Conservation (phyloP, 2,797 vertebrate genomes). For the Sebastes nivosus region DNA sequence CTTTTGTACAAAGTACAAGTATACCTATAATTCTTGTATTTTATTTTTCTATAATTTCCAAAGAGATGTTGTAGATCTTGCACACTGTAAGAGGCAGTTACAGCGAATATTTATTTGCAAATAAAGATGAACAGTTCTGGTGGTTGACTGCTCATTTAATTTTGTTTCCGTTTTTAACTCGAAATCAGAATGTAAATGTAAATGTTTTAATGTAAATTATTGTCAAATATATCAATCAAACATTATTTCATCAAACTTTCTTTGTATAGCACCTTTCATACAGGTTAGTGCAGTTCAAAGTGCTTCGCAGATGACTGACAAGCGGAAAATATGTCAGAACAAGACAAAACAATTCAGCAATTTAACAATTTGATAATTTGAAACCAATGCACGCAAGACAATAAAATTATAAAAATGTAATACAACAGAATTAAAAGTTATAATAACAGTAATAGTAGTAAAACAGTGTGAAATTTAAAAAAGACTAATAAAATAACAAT, state of each 20-base stretch:
- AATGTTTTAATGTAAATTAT: background rate
- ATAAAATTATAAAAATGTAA: accelerated
- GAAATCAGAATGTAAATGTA: background rate
- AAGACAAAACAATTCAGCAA: accelerated
- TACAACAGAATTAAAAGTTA: too few relatives aligned
- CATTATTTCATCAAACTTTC: too few relatives aligned
- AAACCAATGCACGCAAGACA: too few relatives aligned
- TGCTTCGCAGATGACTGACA: too few relatives aligned
- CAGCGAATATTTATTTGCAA: conserved; percentile 95
- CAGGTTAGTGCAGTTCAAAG: too few relatives aligned
- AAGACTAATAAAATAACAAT: background rate
- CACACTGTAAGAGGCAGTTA: conserved; percentile 91
- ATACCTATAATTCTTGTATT: conserved; percentile 94
- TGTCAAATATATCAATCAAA: background rate
- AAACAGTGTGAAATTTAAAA: too few relatives aligned
- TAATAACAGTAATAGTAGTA: too few relatives aligned
- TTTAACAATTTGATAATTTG: too few relatives aligned
- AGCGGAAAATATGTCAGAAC: too few relatives aligned
- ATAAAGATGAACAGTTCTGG: conserved; percentile 93
- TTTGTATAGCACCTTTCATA: too few relatives aligned
- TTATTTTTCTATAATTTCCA: conserved; percentile 99
- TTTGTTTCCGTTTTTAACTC: conserved; percentile 22
- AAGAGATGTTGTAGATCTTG: conserved; percentile 96
- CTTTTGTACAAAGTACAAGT: conserved; percentile 99
- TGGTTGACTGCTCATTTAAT: conserved; percentile 76